Evolutionary conservation across 2,113 vertebrate genomes (phyloP).

Genomic region (Thamnaconus septentrionalis): DNA sequence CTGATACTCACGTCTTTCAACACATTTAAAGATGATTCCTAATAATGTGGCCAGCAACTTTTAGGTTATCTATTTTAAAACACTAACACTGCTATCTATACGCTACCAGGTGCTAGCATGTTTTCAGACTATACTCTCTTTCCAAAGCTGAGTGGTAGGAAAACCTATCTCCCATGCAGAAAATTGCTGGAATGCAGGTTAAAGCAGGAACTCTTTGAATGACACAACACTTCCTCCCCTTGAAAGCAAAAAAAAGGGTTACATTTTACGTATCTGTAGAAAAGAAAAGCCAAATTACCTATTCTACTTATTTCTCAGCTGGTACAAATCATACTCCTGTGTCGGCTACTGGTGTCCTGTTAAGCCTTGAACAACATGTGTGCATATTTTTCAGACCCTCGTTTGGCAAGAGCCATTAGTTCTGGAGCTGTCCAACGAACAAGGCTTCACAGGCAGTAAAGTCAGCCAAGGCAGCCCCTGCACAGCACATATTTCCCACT

Average conservation of each 20-base stretch:
- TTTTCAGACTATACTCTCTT: too few relatives aligned
- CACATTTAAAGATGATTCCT: too few relatives aligned
- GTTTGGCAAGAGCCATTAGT: conserved; percentile 45
- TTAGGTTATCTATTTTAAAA: too few relatives aligned
- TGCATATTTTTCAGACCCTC: conserved; percentile 56
- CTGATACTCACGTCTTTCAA: too few relatives aligned
- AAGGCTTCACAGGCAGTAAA: conserved; percentile 25
- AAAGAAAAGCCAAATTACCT: not conserved
- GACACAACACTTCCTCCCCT: not conserved
- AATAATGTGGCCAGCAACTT: too few relatives aligned
- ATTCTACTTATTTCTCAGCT: conserved; percentile 20
- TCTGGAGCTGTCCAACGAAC: conserved; percentile 33
- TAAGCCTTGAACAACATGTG: conserved; percentile 52
- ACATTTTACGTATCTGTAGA: conserved; percentile 2
- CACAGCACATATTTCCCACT: conserved; percentile 42
- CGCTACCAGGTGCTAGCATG: too few relatives aligned
- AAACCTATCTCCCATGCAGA: conserved; percentile 10
- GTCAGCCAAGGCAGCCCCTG: conserved; percentile 6
- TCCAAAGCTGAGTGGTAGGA: not conserved
- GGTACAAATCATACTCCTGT: conserved; percentile 11
- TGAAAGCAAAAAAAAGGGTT: conserved; percentile 7
- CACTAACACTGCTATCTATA: too few relatives aligned
- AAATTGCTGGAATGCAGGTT: not conserved
- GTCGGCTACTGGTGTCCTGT: conserved; percentile 19
- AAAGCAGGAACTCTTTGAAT: not conserved